A percentile compares a stretch with the other conserved stretches of the same genome.
Evolutionary conservation across 2,888 invertebrate genomes (phyloP).

Genomic region (Erebia palarica): DNA sequence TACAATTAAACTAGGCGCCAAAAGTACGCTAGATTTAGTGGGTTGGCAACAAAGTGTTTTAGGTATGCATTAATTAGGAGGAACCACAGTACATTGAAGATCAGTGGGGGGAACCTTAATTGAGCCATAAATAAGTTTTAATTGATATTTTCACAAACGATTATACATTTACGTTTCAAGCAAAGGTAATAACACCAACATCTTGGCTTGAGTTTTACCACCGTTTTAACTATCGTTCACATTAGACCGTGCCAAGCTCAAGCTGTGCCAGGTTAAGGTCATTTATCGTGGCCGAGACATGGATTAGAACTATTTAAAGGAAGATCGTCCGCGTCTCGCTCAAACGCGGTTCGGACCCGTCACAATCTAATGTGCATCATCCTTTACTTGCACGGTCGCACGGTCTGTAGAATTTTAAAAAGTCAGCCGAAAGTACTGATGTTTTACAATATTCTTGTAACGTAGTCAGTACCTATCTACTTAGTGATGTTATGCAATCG

Average conservation of each 20-base stretch:
- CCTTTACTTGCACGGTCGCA: not conserved
- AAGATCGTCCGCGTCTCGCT: no score
- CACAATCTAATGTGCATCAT: no score
- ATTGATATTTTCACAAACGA: constrained; percentile 15
- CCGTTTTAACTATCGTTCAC: no score
- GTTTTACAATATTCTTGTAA: constrained; percentile 29
- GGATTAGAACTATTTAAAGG: no score
- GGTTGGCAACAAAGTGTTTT: constrained; percentile 7
- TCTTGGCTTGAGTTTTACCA: not conserved
- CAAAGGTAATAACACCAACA: not conserved
- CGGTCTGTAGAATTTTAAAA: constrained; percentile 35
- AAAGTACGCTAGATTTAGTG: constrained; percentile 14
- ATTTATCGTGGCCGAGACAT: no score
- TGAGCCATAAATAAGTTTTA: constrained; percentile 7
- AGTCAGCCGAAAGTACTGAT: constrained; percentile 17
- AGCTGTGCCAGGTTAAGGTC: no score
- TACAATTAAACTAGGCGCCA: not conserved
- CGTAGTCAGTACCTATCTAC: constrained; percentile 7
- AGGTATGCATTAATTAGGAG: not conserved
- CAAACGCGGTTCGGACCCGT: no score
- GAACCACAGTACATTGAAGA: not conserved
- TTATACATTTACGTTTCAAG: not conserved
- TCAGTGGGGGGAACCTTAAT: not conserved
- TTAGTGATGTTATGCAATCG: constrained; percentile 27
- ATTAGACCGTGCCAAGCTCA: no score